Conservation (phyloP, 2,888 invertebrate genomes). For the Platycnemis pennipes region DNA sequence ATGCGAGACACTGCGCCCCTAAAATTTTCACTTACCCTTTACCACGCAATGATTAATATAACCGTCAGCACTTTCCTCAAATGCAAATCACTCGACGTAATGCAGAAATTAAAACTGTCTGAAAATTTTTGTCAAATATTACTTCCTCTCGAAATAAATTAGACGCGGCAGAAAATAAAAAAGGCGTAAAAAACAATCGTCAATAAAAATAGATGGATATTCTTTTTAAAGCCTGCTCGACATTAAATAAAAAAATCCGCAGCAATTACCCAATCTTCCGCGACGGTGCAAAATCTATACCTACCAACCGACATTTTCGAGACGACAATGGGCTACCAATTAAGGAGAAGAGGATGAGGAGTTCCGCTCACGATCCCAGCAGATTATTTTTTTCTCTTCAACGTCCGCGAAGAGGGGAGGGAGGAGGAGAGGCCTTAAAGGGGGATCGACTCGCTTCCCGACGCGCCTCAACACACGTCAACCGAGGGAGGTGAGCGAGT, state of each 20-base stretch:
- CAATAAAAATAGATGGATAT: neutral
- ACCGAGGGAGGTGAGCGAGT: neutral
- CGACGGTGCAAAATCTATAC: neutral
- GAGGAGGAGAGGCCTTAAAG: neutral
- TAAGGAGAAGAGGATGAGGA: neutral
- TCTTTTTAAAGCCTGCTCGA: neutral
- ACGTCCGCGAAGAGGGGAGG: neutral
- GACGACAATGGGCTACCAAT: slow-evolving; percentile 3
- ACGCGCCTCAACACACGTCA: neutral
- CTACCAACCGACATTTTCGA: neutral
- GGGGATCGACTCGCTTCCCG: neutral
- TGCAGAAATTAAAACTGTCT: too few relatives aligned
- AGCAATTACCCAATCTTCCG: neutral
- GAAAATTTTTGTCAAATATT: too few relatives aligned
- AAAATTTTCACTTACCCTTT: too few relatives aligned
- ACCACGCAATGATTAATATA: too few relatives aligned
- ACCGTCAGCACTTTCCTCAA: too few relatives aligned
- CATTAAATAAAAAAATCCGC: neutral
- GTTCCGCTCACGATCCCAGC: neutral
- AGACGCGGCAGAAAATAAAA: neutral
- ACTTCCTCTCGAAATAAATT: neutral
- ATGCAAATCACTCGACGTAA: too few relatives aligned
- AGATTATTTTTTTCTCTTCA: neutral
- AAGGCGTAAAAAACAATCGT: neutral
- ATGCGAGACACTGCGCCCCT: too few relatives aligned